Percentiles rank a stretch among this genome's conserved stretches.
Conservation (phyloP, 2,888 invertebrate species). For the Plutella xylostella region DNA sequence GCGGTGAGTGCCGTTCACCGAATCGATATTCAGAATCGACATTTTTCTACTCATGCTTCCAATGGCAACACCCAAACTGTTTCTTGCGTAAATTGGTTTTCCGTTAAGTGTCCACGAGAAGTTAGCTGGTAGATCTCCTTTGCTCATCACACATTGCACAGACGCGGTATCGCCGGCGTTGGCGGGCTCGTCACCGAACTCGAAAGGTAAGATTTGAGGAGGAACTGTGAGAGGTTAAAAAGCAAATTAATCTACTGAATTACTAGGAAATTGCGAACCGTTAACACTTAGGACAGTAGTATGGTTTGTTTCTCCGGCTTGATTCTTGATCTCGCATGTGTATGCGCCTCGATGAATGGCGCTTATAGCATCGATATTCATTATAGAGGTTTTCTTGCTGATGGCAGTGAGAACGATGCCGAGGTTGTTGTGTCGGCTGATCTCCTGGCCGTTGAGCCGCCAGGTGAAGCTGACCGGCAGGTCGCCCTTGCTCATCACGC, state of each 20-base stretch:
- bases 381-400: slow-evolving; percentile 73
- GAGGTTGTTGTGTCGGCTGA: slow-evolving; percentile 58
- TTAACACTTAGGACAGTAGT: slow-evolving; percentile 72
- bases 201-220: slow-evolving; percentile 76
- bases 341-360: slow-evolving; percentile 74
- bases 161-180: slow-evolving; percentile 82
- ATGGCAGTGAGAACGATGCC: slow-evolving; percentile 72
- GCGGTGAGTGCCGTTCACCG: slow-evolving; percentile 75
- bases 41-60: slow-evolving; percentile 74
- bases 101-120: slow-evolving; percentile 77
- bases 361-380: slow-evolving; percentile 74
- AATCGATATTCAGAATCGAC: slow-evolving; percentile 76
- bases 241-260: neutral
- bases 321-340: slow-evolving; percentile 74
- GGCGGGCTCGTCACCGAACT: slow-evolving; percentile 76
- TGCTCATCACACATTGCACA: slow-evolving; percentile 79
- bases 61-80: slow-evolving; percentile 69
- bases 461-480: slow-evolving; percentile 82
- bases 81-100: slow-evolving; percentile 61
- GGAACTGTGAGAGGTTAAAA: slow-evolving; percentile 57
- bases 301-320: slow-evolving; percentile 70
- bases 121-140: slow-evolving; percentile 84
- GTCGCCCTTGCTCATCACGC: slow-evolving; percentile 84
- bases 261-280: slow-evolving; percentile 49
- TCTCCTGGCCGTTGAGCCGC: slow-evolving; percentile 70